Evolutionary conservation across 1,140 invertebrate genomes (phyloP).

Genomic region (Drosophila sechellia): DNA sequence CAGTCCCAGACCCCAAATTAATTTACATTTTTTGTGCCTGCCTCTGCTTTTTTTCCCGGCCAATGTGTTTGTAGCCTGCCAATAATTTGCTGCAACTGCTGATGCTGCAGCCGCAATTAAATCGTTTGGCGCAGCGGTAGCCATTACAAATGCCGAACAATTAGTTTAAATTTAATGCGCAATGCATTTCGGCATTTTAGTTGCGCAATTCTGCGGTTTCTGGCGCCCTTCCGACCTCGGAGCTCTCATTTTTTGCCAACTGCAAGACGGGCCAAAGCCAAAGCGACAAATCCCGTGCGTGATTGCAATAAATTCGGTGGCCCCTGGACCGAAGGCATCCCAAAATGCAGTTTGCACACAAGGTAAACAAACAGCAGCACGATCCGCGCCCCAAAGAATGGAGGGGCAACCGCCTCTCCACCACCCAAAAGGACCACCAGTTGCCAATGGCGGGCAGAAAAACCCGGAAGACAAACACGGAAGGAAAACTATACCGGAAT

Average conservation of each 20-base stretch:
- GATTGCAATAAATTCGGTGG: constrained; percentile 72
- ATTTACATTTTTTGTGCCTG: constrained; percentile 43
- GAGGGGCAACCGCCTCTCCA: neutral
- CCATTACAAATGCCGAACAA: constrained; percentile 77
- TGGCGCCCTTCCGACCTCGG: neutral
- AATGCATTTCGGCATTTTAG: constrained; percentile 49
- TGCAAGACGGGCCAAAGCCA: constrained; percentile 27
- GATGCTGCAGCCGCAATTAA: constrained; percentile 64
- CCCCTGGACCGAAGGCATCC: constrained; percentile 28
- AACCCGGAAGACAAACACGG: constrained; percentile 60
- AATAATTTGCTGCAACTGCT: constrained; percentile 68
- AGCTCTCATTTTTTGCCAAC: constrained; percentile 22
- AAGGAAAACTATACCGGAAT: constrained; percentile 15
- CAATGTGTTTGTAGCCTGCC: constrained; percentile 55
- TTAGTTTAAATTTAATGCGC: constrained; percentile 78
- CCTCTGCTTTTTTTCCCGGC: constrained; percentile 12
- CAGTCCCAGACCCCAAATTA: constrained; percentile 55
- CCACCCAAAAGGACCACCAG: constrained; percentile 7
- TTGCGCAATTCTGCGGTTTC: constrained; percentile 59
- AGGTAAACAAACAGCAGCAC: constrained; percentile 54
- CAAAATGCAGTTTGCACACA: constrained; percentile 56
- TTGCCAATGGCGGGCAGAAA: constrained; percentile 35
- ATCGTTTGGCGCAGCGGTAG: constrained; percentile 60
- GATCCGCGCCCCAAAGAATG: constrained; percentile 3
- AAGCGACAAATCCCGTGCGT: constrained; percentile 77